Evolutionary conservation across 2,797 vertebrate genomes (phyloP).

Genomic region (Malurus leucopterus): DNA sequence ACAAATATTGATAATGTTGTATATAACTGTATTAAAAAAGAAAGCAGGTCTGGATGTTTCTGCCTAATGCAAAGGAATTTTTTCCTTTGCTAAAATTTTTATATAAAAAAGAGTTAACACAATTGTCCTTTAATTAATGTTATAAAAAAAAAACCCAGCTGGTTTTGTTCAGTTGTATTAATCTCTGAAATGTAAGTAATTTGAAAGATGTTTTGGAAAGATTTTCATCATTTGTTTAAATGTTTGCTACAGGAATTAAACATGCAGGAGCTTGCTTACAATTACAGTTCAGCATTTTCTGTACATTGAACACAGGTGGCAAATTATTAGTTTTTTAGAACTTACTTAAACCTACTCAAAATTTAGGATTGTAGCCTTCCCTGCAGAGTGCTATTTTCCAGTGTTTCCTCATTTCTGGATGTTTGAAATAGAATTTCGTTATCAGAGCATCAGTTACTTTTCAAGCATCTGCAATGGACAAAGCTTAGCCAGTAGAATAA

Average conservation of each 20-base stretch:
- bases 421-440: not conserved
- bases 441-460: not conserved
- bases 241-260: not conserved
- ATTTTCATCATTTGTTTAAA: not conserved
- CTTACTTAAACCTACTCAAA: not conserved
- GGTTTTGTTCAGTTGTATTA: conserved; percentile 46
- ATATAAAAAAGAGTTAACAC: conserved; percentile 40
- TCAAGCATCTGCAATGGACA: not conserved
- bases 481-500: not conserved
- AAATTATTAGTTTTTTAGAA: not conserved
- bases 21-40: conserved; percentile 49
- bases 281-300: not conserved
- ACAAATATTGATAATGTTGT: conserved; percentile 46
- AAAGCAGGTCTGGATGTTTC: conserved; percentile 41
- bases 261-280: not conserved
- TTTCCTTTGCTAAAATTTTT: conserved; percentile 35
- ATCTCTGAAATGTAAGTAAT: conserved; percentile 6
- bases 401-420: not conserved
- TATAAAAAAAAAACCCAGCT: conserved; percentile 50
- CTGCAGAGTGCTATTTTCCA: not conserved
- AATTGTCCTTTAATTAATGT: conserved; percentile 51
- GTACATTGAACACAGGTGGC: not conserved
- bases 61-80: conserved; percentile 55
- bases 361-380: not conserved
- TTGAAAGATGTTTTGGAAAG: not conserved